Conservation (phyloP, 2,888 invertebrate species). For the Dolomedes plantarius region DNA sequence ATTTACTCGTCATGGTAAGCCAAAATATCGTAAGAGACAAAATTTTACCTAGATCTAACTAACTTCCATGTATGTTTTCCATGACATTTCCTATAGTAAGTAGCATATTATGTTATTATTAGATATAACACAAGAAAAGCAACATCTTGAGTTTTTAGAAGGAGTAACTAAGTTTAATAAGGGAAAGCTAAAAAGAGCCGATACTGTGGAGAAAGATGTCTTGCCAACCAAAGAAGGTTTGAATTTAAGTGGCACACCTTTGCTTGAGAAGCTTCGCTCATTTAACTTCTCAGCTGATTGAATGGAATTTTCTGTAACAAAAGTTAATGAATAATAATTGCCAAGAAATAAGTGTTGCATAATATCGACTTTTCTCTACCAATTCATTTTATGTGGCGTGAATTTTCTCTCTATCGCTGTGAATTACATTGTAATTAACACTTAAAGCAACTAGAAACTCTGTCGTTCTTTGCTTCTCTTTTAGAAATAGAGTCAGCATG, state of each 20-base stretch:
- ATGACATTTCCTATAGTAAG: too few relatives aligned
- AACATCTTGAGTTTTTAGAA: conserved; percentile 31
- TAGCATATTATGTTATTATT: conserved; percentile 21
- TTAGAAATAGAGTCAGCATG: too few relatives aligned
- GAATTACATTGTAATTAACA: neutral
- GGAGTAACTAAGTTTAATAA: conserved; percentile 43
- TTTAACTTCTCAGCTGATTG: neutral
- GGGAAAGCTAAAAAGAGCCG: conserved; percentile 85
- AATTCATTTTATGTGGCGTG: too few relatives aligned
- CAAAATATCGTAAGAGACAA: too few relatives aligned
- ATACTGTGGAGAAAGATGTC: conserved; percentile 92
- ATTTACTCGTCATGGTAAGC: too few relatives aligned
- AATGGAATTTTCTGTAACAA: too few relatives aligned
- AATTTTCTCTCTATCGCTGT: neutral
- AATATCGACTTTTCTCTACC: too few relatives aligned
- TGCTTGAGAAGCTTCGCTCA: conserved; percentile 1
- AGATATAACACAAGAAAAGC: conserved; percentile 48
- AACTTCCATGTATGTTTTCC: too few relatives aligned
- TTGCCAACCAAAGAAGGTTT: conserved; percentile 95
- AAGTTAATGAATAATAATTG: neutral
- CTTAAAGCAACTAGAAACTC: neutral
- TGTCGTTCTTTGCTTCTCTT: too few relatives aligned
- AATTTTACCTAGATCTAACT: too few relatives aligned
- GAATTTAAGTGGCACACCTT: neutral
- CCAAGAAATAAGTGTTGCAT: too few relatives aligned